Percentiles rank a stretch among this genome's conserved stretches.
These are phyloP conservation scores for Tretioscincus oriximinensis DNA, from an alignment of 2,113 vertebrate species.

Conservation along the genomic window DNA sequence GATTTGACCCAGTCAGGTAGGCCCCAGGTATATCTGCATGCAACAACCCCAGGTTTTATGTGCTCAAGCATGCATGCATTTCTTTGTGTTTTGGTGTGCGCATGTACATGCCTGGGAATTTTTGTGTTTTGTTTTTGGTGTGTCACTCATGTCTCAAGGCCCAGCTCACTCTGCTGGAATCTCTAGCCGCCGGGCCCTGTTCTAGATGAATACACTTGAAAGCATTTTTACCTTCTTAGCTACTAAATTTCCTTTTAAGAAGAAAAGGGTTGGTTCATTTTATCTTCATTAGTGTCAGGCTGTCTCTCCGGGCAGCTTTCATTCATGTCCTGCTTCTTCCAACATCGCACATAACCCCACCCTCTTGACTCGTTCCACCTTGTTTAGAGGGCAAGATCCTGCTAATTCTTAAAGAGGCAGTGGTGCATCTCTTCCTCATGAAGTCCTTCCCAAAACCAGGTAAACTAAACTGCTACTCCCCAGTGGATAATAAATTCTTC, in stretches of 20 bases:
- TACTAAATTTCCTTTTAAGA: constrained; percentile 1
- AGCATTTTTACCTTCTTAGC: constrained; percentile 16
- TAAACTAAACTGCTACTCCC: too few relatives aligned
- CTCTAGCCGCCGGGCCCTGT: constrained; percentile 12
- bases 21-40: background rate
- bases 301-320: background rate
- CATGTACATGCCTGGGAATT: constrained; percentile 6
- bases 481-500: too few relatives aligned
- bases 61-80: background rate
- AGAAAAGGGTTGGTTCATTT: background rate
- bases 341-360: background rate
- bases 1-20: background rate
- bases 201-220: constrained; percentile 35
- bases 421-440: too few relatives aligned
- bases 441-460: too few relatives aligned
- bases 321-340: background rate
- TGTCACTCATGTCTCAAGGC: constrained; percentile 11
- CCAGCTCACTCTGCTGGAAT: constrained; percentile 23
- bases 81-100: background rate
- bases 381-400: background rate
- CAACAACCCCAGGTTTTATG: background rate
- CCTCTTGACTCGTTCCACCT: background rate
- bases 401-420: too few relatives aligned
- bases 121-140: background rate
- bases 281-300: background rate